Evolutionary conservation across 2,113 vertebrate genomes (phyloP).

Genomic region (Burhinus oedicnemus): DNA sequence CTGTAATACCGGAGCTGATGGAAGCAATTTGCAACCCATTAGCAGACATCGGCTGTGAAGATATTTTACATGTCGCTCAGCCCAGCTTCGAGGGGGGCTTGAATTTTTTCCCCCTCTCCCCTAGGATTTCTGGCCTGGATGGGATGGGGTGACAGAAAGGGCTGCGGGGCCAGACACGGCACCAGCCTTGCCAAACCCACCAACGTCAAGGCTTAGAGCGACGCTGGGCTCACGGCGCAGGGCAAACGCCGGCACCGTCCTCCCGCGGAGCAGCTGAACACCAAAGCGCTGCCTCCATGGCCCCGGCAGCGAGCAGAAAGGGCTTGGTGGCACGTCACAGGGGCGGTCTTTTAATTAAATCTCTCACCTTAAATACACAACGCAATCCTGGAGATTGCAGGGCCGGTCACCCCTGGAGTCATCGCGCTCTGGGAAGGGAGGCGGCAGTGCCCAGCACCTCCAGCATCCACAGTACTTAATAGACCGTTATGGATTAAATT

Average conservation of each 20-base stretch:
- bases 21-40: conserved; percentile 76
- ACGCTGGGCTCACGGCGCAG: rapidly evolving
- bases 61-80: conserved; percentile 34
- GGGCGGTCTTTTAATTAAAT: neutral
- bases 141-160: neutral
- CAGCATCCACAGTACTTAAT: neutral
- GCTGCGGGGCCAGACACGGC: rapidly evolving
- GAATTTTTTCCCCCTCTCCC: neutral
- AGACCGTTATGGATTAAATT: neutral
- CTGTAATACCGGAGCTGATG: conserved; percentile 69
- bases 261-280: neutral
- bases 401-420: neutral
- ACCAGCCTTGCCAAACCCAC: neutral
- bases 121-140: neutral
- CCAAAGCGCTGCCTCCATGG: rapidly evolving
- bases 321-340: rapidly evolving
- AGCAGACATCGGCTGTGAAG: conserved; percentile 34
- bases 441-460: neutral
- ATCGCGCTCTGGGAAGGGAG: neutral
- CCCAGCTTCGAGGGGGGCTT: neutral
- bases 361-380: neutral
- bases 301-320: neutral
- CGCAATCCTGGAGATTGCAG: rapidly evolving
- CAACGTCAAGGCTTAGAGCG: rapidly evolving
- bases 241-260: rapidly evolving